Evolutionary conservation across 2,797 vertebrate species (phyloP).

Genomic region (Holocentrus rufus): DNA sequence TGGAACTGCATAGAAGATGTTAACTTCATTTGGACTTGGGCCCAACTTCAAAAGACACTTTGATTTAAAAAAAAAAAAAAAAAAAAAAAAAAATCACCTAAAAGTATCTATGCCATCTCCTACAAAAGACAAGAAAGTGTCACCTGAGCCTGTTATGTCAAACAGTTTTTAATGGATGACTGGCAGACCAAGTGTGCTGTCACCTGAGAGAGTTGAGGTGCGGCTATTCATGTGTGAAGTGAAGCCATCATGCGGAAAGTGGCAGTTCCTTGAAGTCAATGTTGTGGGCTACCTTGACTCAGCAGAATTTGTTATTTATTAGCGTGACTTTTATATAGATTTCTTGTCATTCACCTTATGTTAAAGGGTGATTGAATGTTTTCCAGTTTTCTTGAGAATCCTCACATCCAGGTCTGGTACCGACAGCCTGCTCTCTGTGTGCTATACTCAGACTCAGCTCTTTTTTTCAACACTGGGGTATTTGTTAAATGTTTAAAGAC

Average conservation of each 20-base stretch:
- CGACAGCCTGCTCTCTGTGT: background rate
- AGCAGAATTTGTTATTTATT: background rate
- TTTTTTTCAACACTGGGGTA: background rate
- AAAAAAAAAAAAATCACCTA: background rate
- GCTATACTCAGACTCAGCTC: background rate
- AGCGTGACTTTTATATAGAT: background rate
- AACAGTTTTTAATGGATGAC: slow-evolving; percentile 58
- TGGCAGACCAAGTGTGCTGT: slow-evolving; percentile 45
- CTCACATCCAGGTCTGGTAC: background rate
- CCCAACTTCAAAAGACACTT: too few relatives aligned
- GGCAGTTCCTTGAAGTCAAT: background rate
- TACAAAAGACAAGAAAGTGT: slow-evolving; percentile 51
- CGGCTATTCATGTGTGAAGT: slow-evolving; percentile 26
- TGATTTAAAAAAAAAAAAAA: too few relatives aligned
- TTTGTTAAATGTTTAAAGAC: slow-evolving; percentile 43
- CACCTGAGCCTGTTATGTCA: slow-evolving; percentile 60
- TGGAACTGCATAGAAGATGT: too few relatives aligned
- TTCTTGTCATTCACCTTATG: too few relatives aligned
- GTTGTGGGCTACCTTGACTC: background rate
- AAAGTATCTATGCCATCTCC: background rate
- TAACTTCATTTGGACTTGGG: too few relatives aligned
- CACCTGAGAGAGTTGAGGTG: slow-evolving; percentile 61
- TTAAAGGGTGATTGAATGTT: background rate
- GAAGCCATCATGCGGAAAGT: slow-evolving; percentile 19
- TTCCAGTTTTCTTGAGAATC: background rate